These are phyloP conservation scores for Phaonia tiefii DNA, from an alignment of 2,888 invertebrate species.

Conservation along the genomic window DNA sequence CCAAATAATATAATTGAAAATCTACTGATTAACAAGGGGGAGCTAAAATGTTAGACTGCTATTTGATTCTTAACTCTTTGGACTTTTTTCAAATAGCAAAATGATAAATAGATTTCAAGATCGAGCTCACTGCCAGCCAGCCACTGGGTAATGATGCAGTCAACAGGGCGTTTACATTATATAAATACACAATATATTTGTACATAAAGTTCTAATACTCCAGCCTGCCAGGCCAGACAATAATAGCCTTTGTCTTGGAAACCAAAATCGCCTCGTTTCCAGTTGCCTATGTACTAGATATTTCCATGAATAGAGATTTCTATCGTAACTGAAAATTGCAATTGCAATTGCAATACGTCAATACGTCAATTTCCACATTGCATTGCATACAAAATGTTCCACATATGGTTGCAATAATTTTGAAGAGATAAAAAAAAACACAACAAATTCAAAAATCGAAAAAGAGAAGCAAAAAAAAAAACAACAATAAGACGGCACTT, in stretches of 20 bases:
- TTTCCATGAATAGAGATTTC: conserved; percentile 32
- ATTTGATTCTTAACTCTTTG: neutral
- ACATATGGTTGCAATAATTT: conserved; percentile 35
- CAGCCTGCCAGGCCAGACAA: neutral
- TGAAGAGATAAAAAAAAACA: no score
- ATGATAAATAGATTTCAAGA: neutral
- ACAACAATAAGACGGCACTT: neutral
- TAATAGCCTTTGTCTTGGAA: neutral
- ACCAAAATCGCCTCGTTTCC: neutral
- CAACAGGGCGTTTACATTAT: no score
- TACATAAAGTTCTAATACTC: neutral
- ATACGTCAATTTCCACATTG: conserved; percentile 2
- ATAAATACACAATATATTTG: neutral
- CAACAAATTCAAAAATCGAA: no score
- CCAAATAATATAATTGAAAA: no score
- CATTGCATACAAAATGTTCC: neutral
- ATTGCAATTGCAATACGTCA: neutral
- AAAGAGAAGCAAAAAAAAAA: neutral
- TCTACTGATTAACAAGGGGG: no score
- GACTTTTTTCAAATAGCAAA: no score
- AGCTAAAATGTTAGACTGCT: neutral
- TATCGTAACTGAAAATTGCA: conserved; percentile 23
- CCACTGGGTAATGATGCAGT: no score
- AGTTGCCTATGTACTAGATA: neutral
- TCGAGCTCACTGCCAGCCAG: neutral